Conservation (phyloP, 2,888 invertebrate species). For the Ariolimax columbianus region DNA sequence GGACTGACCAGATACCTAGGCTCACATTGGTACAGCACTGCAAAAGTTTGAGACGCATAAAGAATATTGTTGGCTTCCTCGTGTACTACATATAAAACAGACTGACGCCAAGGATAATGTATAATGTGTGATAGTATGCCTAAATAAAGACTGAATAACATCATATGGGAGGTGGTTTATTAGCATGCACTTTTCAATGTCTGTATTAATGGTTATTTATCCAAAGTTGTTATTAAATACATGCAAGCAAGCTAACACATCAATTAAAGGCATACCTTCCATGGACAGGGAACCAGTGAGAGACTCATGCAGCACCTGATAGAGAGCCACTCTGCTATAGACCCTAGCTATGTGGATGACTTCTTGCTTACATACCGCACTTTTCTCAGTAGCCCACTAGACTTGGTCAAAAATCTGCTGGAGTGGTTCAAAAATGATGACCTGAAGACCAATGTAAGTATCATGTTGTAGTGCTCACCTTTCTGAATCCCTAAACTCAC, state of each 20-base stretch:
- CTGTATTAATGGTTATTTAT: neutral
- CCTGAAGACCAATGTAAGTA: slow-evolving; percentile 47
- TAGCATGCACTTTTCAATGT: neutral
- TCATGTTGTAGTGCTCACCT: neutral
- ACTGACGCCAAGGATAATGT: too few relatives aligned
- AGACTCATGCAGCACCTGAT: slow-evolving; percentile 94
- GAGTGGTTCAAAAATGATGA: slow-evolving; percentile 72
- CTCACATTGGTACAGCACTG: too few relatives aligned
- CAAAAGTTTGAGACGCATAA: too few relatives aligned
- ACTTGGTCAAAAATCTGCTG: slow-evolving; percentile 86
- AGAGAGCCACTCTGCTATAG: slow-evolving; percentile 91
- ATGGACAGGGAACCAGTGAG: slow-evolving; percentile 87
- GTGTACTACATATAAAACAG: too few relatives aligned
- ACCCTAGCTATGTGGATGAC: slow-evolving; percentile 99
- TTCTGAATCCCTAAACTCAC: too few relatives aligned
- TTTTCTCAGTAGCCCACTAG: slow-evolving; percentile 91
- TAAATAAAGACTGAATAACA: too few relatives aligned
- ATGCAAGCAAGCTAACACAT: neutral
- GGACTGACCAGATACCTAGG: too few relatives aligned
- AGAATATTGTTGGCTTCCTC: too few relatives aligned
- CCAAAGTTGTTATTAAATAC: neutral
- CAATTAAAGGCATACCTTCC: neutral
- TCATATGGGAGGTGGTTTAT: too few relatives aligned
- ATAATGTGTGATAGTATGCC: too few relatives aligned
- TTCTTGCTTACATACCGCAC: slow-evolving; percentile 97